Evolutionary conservation across 2,113 vertebrate species (phyloP), one percentile per base, ranked within the genome.

Genomic region (Leucopsar rothschildi): DNA sequence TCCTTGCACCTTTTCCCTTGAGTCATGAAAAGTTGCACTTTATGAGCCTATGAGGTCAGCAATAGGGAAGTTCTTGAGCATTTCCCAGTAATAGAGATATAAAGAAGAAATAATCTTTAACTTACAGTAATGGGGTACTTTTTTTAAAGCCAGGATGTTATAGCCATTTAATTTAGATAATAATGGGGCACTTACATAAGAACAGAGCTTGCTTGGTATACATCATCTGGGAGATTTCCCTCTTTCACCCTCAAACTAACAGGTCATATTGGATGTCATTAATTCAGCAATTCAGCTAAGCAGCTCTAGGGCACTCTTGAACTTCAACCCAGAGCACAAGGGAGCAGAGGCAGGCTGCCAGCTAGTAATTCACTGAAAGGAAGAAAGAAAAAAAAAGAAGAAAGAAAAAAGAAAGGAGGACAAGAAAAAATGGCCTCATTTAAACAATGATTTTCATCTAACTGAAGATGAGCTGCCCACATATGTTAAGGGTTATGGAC

Each of bases 31-130:
- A 53, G 20, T 4, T 69, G 61, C 37, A 76, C 16, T 45, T 82
- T 89, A 69, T 27, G 33, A 92, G 45, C 39, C 78, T 57, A 33
- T 0, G 27, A 72, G 84, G 81, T 90, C 61, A 91, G 57, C 12
- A 90, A 16, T 2, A 44, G 31, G 42, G 10, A 57, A 72, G 24
- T 80, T 94, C 72, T 84, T 77, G 29, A 82, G 55, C 10, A 55
- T 96, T 95, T 95, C 59, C 94, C 57, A 76, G 87, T 85, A 85
- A 85, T 1, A 57, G 44, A 28, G 28, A 50, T 72, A 92, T 77
- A 91, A 96, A 94, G 65, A 86, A 95, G 73, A n/a, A 87, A 91
- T 90, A 68, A 92, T 79, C 78, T 95, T 95, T 89, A 92, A 91
- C 42, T 92, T 92, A 86, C 66, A 61, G 45, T 94, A 95, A 91